Percentiles rank a stretch among this genome's conserved stretches.
These are phyloP conservation scores for Drosophila obscura DNA, from an alignment of 1,140 invertebrate species.

Conservation along the genomic window DNA sequence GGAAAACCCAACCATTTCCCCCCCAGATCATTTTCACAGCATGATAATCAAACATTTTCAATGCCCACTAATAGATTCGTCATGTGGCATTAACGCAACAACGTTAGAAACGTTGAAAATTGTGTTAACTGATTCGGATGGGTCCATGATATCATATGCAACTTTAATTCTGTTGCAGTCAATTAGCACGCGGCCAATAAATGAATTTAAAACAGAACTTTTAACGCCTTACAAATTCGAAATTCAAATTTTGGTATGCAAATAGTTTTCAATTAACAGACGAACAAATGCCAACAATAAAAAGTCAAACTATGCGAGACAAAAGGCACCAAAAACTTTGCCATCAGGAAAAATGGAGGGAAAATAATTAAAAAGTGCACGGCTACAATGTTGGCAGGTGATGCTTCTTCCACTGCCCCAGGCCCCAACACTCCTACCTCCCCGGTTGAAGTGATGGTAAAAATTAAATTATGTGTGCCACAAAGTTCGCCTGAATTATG, in stretches of 20 bases:
- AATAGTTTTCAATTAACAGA: conserved; percentile 76
- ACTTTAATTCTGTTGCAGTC: conserved; percentile 8
- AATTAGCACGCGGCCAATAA: conserved; percentile 57
- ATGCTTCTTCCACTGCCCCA: conserved; percentile 11
- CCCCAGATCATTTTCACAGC: conserved; percentile 21
- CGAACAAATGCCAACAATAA: conserved; percentile 55
- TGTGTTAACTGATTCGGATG: conserved; percentile 30
- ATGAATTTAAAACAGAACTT: conserved; percentile 61
- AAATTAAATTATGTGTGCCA: conserved; percentile 82
- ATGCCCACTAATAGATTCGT: conserved; percentile 76
- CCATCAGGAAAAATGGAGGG: conserved; percentile 29
- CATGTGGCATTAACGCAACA: conserved; percentile 49
- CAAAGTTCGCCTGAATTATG: conserved; percentile 80
- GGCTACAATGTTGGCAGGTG: conserved; percentile 41
- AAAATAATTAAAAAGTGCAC: conserved; percentile 69
- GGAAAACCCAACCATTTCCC: too few species aligned
- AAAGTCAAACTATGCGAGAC: conserved; percentile 44
- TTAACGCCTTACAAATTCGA: conserved; percentile 33
- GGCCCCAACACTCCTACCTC: not conserved
- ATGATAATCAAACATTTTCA: conserved; percentile 63
- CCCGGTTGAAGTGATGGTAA: conserved; percentile 41
- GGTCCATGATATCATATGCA: conserved; percentile 17
- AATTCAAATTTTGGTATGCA: conserved; percentile 47
- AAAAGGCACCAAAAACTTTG: conserved; percentile 46
- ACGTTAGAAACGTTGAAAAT: conserved; percentile 16